Base-by-base conservation (phyloP, 2,113 vertebrate genomes). In the Hipposideros armiger region DNA sequence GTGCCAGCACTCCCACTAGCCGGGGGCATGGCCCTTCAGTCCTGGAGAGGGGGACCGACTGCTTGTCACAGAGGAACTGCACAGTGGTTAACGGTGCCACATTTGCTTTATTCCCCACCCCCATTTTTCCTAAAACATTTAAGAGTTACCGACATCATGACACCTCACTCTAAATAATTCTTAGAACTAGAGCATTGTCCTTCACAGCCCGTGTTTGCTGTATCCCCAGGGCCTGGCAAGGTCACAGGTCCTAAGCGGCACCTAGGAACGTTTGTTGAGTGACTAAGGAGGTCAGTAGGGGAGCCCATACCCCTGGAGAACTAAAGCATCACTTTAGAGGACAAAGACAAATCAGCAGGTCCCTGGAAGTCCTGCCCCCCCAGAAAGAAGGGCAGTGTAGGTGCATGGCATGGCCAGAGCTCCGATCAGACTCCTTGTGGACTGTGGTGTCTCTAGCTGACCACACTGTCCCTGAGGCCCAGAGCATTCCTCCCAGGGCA, bases 331-430 rank as follows among this genome's bases (percentile, higher is more conserved):
- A 24, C 36, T 40, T 36, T 3, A 54, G 56, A 40, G 42, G n/a
- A 70, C 56, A 77, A 26, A 36, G 40, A 45, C 32, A 80, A 56
- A 50, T 22, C 42, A 54, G 30, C 58, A 60, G 32, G 6, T 32
- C 14, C 19, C 50, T 10, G 10, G 50, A 60, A 62, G 50, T 60
- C 15, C 16, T 20, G 7, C 10, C n/a, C 47, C 24, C 9, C 24
- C 56, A 19, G 72, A 81, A 85, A 54, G 15, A 24, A 72, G n/a
- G 64, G 24, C 81, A 42, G 2, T 0, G 0, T 11, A 1, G 1
- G 32, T 17, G 10, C 7, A 0, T 0, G 4, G 7, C 2, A 0
- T 0, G 19, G 22, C 56, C 72, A 19, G 64, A 83, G 47, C 50
- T 64, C 78, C 42, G 78, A 40, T 32, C 15, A 52, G 72, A 7